Base-by-base conservation (phyloP, 2,113 vertebrate genomes). In the Siniperca knerii region DNA sequence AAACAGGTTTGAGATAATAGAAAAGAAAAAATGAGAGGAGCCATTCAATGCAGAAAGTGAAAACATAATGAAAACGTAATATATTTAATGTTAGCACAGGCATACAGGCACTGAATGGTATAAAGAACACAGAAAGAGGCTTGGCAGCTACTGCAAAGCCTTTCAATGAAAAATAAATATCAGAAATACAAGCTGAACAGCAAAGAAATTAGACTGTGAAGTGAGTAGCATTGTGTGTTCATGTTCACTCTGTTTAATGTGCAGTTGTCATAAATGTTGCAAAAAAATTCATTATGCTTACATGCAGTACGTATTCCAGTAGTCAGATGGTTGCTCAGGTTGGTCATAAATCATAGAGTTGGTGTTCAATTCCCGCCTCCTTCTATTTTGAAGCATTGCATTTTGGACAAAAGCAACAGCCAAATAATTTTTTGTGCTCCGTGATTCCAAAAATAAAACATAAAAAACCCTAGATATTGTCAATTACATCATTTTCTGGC, bases 141-240 rank as follows among this genome's bases (percentile, higher is more conserved):
- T 42, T 77, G 60, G 69, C 72, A 70, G 54, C 13, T 8, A 16
- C 23, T 37, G 40, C 40, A 57, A 52, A 42, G 25, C 16, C 46
- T 66, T 73, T 73, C 2, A 66, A 68, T 21, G 6, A 55, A 71
- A 44, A 78, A 33, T n/a, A 77, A 77, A 64, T 61, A 65, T 57
- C 42, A 46, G 2, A 68, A 37, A 65, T 13, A n/a, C 25, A 74
- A 46, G 21, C 12, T 55, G 23, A 68, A 25, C 2, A 8, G 6
- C 18, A 25, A 21, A 48, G 33, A 29, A 61, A 60, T 8, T 29
- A 48, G 46, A 46, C 25, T 33, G 6, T n/a, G 23, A 75, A 46
- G 20, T 52, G 33, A 46, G 62, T 1, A 13, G 1, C 20, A 61
- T 44, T 54, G 35, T 50, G 29, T 20, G 65, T 50, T 35, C 21